phyloP scores from a whole-genome alignment of 1,140 invertebrate genomes.

The Paraescarpia echinospica region DNA sequence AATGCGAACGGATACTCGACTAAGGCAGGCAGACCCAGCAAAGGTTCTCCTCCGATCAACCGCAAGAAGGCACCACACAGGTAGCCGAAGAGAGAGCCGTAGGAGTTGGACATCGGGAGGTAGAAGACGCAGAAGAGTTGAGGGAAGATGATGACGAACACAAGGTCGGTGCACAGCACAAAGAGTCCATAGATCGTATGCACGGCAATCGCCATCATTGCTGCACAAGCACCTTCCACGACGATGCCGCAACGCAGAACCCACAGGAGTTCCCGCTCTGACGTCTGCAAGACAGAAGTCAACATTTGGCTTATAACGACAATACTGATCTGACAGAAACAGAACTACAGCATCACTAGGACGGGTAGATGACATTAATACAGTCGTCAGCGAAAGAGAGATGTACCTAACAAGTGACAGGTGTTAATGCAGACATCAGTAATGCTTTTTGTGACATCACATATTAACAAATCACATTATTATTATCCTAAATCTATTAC shows the following conservation, averaged over 20 bases:
- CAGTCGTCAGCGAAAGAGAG: no score
- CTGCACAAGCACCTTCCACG: constrained; percentile 87
- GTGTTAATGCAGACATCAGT: no score
- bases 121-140: constrained; percentile 96
- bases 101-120: constrained; percentile 86
- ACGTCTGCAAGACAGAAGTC: constrained; percentile 51
- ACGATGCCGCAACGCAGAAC: constrained; percentile 93
- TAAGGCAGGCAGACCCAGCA: constrained; percentile 78
- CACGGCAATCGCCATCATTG: constrained; percentile 93
- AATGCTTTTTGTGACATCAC: no score
- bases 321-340: no score
- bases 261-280: constrained; percentile 85
- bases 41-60: constrained; percentile 81
- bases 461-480: no score
- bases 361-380: no score
- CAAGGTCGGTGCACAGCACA: constrained; percentile 92
- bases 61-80: constrained; percentile 85
- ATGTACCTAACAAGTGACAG: no score
- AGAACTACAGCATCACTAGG: no score
- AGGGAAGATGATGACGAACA: constrained; percentile 96
- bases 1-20: constrained; percentile 69
- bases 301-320: no score
- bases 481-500: no score
- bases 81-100: constrained; percentile 83
- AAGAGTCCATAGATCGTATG: constrained; percentile 95